Evolutionary conservation across 2,888 invertebrate genomes (phyloP).

Genomic region (Phrixothrix hirtus): DNA sequence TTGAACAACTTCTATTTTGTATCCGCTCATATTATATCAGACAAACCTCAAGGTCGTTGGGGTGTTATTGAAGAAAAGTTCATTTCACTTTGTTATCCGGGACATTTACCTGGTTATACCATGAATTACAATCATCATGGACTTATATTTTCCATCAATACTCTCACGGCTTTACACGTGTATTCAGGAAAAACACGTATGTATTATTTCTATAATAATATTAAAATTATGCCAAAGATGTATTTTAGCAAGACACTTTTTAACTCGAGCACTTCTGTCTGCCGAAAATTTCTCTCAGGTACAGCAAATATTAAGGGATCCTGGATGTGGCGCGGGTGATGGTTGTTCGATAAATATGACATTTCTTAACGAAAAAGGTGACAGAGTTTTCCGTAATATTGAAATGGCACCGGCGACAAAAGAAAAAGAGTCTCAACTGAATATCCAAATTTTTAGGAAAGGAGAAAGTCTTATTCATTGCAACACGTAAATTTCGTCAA

Average conservation of each 20-base stretch:
- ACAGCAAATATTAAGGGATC: constrained; percentile 71
- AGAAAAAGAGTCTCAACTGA: constrained; percentile 65
- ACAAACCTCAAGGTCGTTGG: constrained; percentile 68
- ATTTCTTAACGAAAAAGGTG: constrained; percentile 71
- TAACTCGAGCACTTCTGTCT: constrained; percentile 75
- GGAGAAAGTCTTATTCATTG: constrained; percentile 73
- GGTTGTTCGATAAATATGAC: constrained; percentile 85
- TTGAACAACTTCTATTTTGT: constrained; percentile 83
- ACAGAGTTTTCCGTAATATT: constrained; percentile 74
- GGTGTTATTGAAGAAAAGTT: constrained; percentile 75
- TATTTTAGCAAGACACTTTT: constrained; percentile 76
- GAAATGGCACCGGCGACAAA: constrained; percentile 74
- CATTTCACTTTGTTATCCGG: constrained; percentile 84
- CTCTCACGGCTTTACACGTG: constrained; percentile 71
- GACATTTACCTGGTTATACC: constrained; percentile 85
- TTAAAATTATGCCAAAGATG: no score
- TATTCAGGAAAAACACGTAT: constrained; percentile 79
- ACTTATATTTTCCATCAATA: constrained; percentile 81
- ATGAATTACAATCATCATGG: constrained; percentile 88
- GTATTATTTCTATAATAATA: constrained; percentile 51
- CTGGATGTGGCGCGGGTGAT: constrained; percentile 79
- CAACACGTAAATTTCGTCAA: constrained; percentile 71
- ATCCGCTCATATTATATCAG: constrained; percentile 74
- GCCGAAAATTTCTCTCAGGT: constrained; percentile 72
- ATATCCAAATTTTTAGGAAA: constrained; percentile 63